These are phyloP conservation scores for Drosophila antonietae DNA, from an alignment of 2,888 invertebrate genomes.

Conservation along the genomic window DNA sequence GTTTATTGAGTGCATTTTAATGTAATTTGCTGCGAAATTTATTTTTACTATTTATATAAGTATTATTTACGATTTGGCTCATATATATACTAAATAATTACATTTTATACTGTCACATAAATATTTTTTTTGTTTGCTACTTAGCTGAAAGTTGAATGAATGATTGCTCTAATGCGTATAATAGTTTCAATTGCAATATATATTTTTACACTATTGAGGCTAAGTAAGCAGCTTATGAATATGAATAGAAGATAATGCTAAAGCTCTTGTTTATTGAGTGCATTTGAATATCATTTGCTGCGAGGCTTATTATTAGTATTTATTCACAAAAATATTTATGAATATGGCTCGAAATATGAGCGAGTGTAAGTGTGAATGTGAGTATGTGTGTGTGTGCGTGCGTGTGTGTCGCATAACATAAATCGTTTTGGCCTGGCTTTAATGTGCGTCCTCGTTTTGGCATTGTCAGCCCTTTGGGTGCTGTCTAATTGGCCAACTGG, in stretches of 20 bases:
- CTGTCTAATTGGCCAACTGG: constrained; percentile 75
- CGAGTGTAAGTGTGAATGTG: not conserved
- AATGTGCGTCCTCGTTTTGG: constrained; percentile 72
- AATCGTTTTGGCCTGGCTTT: constrained; percentile 59
- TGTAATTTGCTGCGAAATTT: constrained; percentile 12
- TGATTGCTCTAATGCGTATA: not conserved
- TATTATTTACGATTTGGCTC: not conserved
- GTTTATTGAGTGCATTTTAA: constrained; percentile 8
- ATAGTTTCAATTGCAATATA: not conserved
- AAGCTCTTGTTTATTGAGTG: constrained; percentile 6
- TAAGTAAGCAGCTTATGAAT: constrained; percentile 2
- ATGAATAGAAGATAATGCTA: constrained; percentile 1
- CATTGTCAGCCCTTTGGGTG: constrained; percentile 61
- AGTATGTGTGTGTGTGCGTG: constrained; percentile 1
- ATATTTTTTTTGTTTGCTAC: not conserved
- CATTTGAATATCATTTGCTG: constrained; percentile 5
- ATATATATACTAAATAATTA: too few species aligned
- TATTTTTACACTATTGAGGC: not conserved
- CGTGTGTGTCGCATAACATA: constrained; percentile 54
- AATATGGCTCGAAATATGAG: not conserved
- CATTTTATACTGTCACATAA: too few species aligned
- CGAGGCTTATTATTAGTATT: constrained; percentile 25
- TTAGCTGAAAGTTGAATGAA: not conserved
- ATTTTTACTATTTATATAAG: constrained; percentile 19
- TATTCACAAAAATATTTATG: constrained; percentile 3